phyloP scores from a whole-genome alignment of 2,888 invertebrate species.

The Chironomus tentans region DNA sequence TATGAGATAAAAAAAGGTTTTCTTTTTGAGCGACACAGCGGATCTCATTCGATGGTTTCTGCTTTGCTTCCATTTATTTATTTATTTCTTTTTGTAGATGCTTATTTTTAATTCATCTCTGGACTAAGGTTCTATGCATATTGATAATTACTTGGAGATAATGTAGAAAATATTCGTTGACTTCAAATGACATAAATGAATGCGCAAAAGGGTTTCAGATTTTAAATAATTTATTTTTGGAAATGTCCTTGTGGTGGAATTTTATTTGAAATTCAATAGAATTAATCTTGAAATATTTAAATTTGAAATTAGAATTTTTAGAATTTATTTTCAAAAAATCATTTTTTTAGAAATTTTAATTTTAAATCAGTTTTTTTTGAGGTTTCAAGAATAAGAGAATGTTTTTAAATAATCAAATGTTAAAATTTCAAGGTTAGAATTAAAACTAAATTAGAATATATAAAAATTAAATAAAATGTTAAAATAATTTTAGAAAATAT shows the following conservation, averaged over 20 bases:
- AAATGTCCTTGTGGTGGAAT: not conserved
- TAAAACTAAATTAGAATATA: too few relatives aligned
- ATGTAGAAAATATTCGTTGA: not conserved
- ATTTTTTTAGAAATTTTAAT: too few relatives aligned
- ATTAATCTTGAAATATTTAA: too few relatives aligned
- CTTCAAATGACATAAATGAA: not conserved
- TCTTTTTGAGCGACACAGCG: not conserved
- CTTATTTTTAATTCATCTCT: not conserved
- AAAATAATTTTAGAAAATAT: too few relatives aligned
- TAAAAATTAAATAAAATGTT: too few relatives aligned
- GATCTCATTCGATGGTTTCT: not conserved
- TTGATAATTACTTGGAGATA: conserved; percentile 20
- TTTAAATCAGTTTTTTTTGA: too few relatives aligned
- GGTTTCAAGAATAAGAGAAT: too few relatives aligned
- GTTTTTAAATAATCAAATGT: too few relatives aligned
- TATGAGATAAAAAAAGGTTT: not conserved
- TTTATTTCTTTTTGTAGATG: conserved; percentile 9
- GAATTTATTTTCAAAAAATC: too few relatives aligned
- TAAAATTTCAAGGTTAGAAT: too few relatives aligned
- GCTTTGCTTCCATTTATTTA: conserved; percentile 12
- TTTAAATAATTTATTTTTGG: conserved; percentile 18
- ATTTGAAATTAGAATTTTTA: too few relatives aligned
- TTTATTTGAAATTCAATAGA: not conserved
- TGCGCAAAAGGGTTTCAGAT: not conserved
- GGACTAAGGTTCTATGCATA: not conserved